Evolutionary conservation across 2,797 vertebrate genomes (phyloP).

Genomic region (Diplodus puntazzo): DNA sequence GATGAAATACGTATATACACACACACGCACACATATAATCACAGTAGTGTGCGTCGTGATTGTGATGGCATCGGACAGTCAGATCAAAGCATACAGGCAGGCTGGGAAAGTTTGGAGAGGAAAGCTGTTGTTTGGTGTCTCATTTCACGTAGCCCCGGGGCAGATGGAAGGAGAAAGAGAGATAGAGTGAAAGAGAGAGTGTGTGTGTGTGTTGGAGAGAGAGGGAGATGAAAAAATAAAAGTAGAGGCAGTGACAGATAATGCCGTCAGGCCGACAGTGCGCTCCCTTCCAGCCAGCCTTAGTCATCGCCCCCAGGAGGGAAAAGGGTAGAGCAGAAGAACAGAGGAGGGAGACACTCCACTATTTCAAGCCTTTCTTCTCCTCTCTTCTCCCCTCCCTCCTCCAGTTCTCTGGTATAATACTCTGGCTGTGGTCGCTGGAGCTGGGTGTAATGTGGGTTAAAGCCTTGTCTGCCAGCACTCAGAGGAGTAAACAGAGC

Average conservation of each 20-base stretch:
- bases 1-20: constrained; percentile 71
- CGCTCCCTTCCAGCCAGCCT: constrained; percentile 77
- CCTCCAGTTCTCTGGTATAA: constrained; percentile 71
- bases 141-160: constrained; percentile 86
- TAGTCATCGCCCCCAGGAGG: constrained; percentile 83
- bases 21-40: constrained; percentile 47
- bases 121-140: constrained; percentile 90
- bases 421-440: constrained; percentile 79
- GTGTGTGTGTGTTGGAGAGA: constrained; percentile 43
- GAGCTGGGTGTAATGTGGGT: constrained; percentile 83
- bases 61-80: constrained; percentile 84
- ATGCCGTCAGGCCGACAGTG: constrained; percentile 80
- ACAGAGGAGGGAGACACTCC: constrained; percentile 76
- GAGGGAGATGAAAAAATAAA: constrained; percentile 52
- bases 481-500: constrained; percentile 85
- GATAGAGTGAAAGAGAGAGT: constrained; percentile 47
- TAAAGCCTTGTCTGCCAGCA: constrained; percentile 82
- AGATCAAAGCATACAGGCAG: constrained; percentile 85
- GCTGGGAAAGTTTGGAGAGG: constrained; percentile 90
- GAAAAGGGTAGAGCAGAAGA: constrained; percentile 71
- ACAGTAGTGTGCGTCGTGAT: constrained; percentile 71
- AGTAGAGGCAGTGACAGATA: constrained; percentile 79
- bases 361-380: constrained; percentile 75
- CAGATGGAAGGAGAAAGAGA: constrained; percentile 77
- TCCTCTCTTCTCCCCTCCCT: constrained; percentile 47